Percentiles rank a stretch among this genome's conserved stretches.
These are phyloP conservation scores for Clivina fossor DNA, from an alignment of 2,888 invertebrate genomes.

Conservation along the genomic window DNA sequence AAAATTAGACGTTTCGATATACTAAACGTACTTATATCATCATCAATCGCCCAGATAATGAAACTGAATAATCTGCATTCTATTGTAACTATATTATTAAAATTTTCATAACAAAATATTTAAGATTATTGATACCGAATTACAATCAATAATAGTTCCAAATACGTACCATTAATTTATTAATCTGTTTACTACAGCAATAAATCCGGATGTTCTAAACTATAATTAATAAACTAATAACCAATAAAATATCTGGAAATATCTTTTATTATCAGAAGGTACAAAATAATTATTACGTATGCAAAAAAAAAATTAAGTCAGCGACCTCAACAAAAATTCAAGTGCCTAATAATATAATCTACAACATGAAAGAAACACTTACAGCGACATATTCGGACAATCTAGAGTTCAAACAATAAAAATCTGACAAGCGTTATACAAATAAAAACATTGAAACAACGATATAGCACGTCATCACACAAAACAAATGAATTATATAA, in stretches of 20 bases:
- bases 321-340: conserved; percentile 5
- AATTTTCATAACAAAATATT: too few species aligned
- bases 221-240: conserved; percentile 1
- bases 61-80: too few species aligned
- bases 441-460: neutral
- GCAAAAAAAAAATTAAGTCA: neutral
- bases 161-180: neutral
- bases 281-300: conserved; percentile 1
- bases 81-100: too few species aligned
- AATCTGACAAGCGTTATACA: neutral
- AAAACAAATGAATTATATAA: neutral
- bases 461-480: too few species aligned
- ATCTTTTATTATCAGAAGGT: conserved; percentile 8
- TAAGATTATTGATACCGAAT: too few species aligned
- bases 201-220: neutral
- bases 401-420: conserved; percentile 4
- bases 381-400: too few species aligned
- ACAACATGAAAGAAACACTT: neutral
- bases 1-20: too few species aligned
- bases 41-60: too few species aligned
- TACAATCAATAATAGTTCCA: too few species aligned
- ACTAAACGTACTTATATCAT: too few species aligned
- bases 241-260: too few species aligned
- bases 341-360: neutral
- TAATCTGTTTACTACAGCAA: too few species aligned